phyloP scores from a whole-genome alignment of 2,888 invertebrate genomes.

The Chrysolina haemoptera region DNA sequence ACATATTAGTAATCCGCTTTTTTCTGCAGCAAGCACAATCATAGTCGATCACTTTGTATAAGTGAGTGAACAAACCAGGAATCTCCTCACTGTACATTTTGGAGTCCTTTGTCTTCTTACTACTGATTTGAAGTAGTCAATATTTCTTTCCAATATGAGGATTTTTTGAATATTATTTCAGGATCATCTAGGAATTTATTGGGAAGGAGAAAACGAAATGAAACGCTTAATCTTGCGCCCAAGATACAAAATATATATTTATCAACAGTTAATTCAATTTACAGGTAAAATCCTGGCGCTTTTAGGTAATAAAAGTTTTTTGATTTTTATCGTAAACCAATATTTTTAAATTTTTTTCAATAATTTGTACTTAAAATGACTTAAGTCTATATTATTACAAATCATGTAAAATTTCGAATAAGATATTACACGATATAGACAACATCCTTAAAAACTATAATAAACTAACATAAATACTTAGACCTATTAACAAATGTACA shows the following conservation, averaged over 20 bases:
- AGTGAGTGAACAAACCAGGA: too few species aligned
- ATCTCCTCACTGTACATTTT: too few species aligned
- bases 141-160: too few species aligned
- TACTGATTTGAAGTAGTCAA: too few species aligned
- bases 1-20: too few species aligned
- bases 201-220: slow-evolving; percentile 39
- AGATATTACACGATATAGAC: slow-evolving; percentile 64
- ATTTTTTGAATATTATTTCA: too few species aligned
- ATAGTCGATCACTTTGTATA: too few species aligned
- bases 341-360: slow-evolving; percentile 61
- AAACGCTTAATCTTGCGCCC: slow-evolving; percentile 61
- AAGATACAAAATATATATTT: slow-evolving; percentile 67
- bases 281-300: slow-evolving; percentile 65
- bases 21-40: too few species aligned
- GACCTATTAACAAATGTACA: slow-evolving; percentile 60
- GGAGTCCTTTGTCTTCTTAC: too few species aligned
- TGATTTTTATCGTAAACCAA: slow-evolving; percentile 61
- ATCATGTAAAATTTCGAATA: slow-evolving; percentile 63
- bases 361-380: slow-evolving; percentile 68
- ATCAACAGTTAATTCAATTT: slow-evolving; percentile 63
- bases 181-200: background rate
- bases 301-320: slow-evolving; percentile 60
- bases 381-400: slow-evolving; percentile 67
- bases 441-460: slow-evolving; percentile 65
- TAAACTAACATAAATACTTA: slow-evolving; percentile 66